These are phyloP conservation scores for Isichthys henryi DNA, from an alignment of 2,113 vertebrate genomes.

Conservation along the genomic window DNA sequence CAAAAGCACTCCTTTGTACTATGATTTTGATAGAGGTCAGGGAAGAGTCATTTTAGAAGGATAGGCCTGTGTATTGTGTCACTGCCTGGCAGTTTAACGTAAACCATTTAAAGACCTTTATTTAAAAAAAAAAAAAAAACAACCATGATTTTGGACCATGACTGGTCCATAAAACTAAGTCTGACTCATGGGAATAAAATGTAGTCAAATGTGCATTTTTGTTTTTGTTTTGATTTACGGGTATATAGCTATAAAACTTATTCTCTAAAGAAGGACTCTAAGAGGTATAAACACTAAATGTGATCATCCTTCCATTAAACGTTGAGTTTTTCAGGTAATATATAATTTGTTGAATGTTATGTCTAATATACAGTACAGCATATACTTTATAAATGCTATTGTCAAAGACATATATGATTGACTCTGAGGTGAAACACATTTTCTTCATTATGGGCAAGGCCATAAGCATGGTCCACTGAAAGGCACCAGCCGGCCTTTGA, in stretches of 20 bases:
- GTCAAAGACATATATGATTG: background rate
- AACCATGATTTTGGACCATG: background rate
- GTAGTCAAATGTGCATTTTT: background rate
- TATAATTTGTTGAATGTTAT: background rate
- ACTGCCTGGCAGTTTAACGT: conserved; percentile 21
- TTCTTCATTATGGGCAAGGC: background rate
- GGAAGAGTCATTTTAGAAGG: conserved; percentile 25
- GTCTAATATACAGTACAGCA: background rate
- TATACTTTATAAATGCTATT: background rate
- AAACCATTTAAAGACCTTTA: background rate
- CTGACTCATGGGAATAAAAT: background rate
- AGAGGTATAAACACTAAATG: background rate
- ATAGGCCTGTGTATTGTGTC: conserved; percentile 17
- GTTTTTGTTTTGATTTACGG: background rate
- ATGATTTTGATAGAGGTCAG: conserved; percentile 22
- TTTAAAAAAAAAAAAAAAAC: background rate
- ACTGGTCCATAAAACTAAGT: background rate
- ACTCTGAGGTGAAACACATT: background rate
- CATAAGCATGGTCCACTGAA: background rate
- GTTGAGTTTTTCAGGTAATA: background rate
- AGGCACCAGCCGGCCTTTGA: background rate
- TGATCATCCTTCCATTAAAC: conserved; percentile 6
- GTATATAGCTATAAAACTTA: background rate
- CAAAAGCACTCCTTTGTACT: conserved; percentile 35
- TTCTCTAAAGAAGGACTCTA: background rate